Base-by-base conservation (phyloP, 2,797 vertebrate genomes). In the Gallirallus australis region DNA sequence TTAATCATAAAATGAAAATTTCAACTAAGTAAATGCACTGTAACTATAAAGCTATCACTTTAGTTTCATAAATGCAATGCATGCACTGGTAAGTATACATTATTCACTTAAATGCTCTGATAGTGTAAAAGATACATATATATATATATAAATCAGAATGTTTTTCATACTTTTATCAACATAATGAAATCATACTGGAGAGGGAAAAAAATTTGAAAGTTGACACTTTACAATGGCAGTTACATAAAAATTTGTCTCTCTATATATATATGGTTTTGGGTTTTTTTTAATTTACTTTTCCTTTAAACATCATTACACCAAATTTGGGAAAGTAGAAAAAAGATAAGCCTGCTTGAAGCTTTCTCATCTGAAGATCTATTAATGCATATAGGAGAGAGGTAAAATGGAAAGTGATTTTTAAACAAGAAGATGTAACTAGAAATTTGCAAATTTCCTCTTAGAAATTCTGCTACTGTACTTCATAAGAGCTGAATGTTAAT, bases 1-100 rank as follows among this genome's bases (percentile, higher is more conserved):
- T 95, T 93, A 73, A 96, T 96, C 53, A 94, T 40, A 92, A 96
- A 93, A 92, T 82, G 47, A 84, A 96, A 88, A 94, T 96, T 93
- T 93, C 45, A 92, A 65, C 14, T 61, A 87, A 87, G 12, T 93
- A 95, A 93, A 91, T 90, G 63, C 7, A 69, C 24, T 86, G 17
- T 92, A 89, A 94, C 94, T 97, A 96, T 52, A 53, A 10, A 94
- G 12, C 12, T 30, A 78, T 95, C 28, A 28, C 16, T 93, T 89
- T 76, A 91, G 89, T 96, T 95, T 82, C 27, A 72, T 76, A 92
- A 94, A 89, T 93, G 69, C 6, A 75, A 45, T 59, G 15, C 5
- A 80, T 25, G 84, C 78, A 78, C 70, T 93, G 39, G 76, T 86
- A 90, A 86, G 35, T 89, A 54, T 63, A 82, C 16, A 11, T 56